Evolutionary conservation across 2,113 vertebrate genomes (phyloP), one percentile per base, ranked within the genome.

Genomic region (Gracilinanus agilis): DNA sequence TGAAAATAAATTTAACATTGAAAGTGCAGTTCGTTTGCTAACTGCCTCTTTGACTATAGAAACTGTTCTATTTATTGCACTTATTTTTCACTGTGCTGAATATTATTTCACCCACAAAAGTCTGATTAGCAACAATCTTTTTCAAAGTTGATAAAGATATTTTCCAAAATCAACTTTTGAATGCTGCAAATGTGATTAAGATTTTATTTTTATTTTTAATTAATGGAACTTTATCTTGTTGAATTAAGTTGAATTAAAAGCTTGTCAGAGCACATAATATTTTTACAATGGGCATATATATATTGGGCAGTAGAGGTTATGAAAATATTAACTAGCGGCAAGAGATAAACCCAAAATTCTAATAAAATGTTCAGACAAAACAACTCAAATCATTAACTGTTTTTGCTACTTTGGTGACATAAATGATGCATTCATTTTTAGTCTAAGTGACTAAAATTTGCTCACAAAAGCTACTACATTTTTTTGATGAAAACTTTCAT

Each of bases 131-230:
- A 13, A 29, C 23, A 54, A 53, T 12, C 44, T 90, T 56, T 93
- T 90, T 29, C 21, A 91, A 95, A 54, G 29, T 29, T 54, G 53
- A 93, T 89, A 54, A 93, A 96, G 0, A 95, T 49, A 11, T 92
- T 0, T 1, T 12, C 5, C 29, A 3, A 0, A 23, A 55, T 92
- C 9, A 75, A 16, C 4, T 19, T 75, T n/a, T 67, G 13, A 27
- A n/a, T 75, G 1, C n/a, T 3, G 6, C 0, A 75, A n/a, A 19
- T 75, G 29, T n/a, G 34, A n/a, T n/a, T 75, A n/a, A 4, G 12
- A n/a, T 75, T 75, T 75, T n/a, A 75, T 75, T 75, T 75, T 75
- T 49, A 49, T 49, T 4, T 5, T 7, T n/a, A 13, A 75, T 75
- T 12, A 19, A n/a, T 75, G 4, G 34, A n/a, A 13, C 13, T n/a